Evolutionary conservation across 1,140 invertebrate genomes (phyloP), one percentile per base, ranked within the genome.

Genomic region (Pentalonia nigronervosa): DNA sequence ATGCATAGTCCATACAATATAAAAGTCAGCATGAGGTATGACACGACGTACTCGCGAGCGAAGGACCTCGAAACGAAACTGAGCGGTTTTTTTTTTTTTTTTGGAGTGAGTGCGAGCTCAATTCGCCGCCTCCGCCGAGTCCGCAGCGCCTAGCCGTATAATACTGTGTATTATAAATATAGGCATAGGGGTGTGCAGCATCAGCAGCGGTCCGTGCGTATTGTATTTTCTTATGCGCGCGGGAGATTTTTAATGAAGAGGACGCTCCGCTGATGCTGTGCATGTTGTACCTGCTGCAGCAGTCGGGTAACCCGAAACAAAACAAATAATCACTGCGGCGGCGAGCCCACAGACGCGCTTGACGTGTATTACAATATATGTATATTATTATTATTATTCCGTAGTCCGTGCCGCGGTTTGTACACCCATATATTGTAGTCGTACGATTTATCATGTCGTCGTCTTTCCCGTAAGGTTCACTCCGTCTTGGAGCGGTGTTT

Each of bases 231-330:
- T 36, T 56, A 53, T 56, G 20, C 34, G n/a, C 11, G 48, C n/a
- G 88, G 25, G 11, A 36, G 11, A 50, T 89, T 89, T 50, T 76
- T 76, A 76, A 76, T 76, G 60, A 76, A 76, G 60, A 76, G 6
- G 30, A 76, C 30, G 30, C 14, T n/a, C 1, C 30, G 14, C 60
- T 17, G 60, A 7, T n/a, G 14, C 60, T n/a, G 60, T n/a, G 60
- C 14, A 48, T 48, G 30, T 14, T 30, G 30, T n/a, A 76, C 50
- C 17, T 20, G 7, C 17, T 20, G 7, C 20, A 50, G 48, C 7
- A 56, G 30, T 56, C 34, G 11, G 30, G 88, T 90, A 90, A 90
- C n/a, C 48, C 34, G 48, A 90, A 90, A 90, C 48, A 90, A 90
- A 90, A 90, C n/a, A 56, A 41, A 36, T 90, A 90, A 90, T 53